phyloP scores from a whole-genome alignment of 2,888 invertebrate species.

The Aspidapion aeneum region DNA sequence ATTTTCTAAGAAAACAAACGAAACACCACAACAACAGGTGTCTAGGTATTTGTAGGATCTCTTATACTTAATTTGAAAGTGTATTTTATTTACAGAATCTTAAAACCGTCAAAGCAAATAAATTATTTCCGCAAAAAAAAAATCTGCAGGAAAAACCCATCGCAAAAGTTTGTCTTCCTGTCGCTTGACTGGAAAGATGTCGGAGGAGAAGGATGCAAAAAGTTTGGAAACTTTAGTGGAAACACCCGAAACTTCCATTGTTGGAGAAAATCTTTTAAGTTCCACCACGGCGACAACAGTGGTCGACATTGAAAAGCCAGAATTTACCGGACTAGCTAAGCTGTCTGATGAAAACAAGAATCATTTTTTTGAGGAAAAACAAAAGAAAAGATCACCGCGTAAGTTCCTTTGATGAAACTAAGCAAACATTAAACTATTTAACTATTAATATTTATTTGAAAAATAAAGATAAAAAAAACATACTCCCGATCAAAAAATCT shows the following conservation, averaged over 20 bases:
- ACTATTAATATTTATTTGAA: too few species aligned
- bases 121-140: neutral
- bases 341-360: slow-evolving; percentile 28
- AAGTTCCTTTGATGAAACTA: slow-evolving; percentile 29
- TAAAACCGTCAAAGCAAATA: too few species aligned
- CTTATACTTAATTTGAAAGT: too few species aligned
- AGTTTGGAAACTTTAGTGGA: neutral
- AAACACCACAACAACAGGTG: too few species aligned
- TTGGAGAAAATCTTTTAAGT: neutral
- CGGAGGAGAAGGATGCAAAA: neutral
- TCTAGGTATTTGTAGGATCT: too few species aligned
- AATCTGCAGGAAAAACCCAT: neutral
- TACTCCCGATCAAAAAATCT: too few species aligned
- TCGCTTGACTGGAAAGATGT: neutral
- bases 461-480: too few species aligned
- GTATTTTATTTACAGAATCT: too few species aligned
- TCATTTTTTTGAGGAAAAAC: slow-evolving; percentile 32
- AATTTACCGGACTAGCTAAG: slow-evolving; percentile 17
- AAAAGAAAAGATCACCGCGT: slow-evolving; percentile 39
- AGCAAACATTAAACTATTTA: too few species aligned
- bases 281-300: neutral
- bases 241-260: neutral
- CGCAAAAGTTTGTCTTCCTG: neutral
- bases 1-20: too few species aligned
- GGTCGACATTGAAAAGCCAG: neutral